Evolutionary conservation across 2,888 invertebrate genomes (phyloP), one percentile per base, ranked within the genome.

Genomic region (Capitulum mitella): DNA sequence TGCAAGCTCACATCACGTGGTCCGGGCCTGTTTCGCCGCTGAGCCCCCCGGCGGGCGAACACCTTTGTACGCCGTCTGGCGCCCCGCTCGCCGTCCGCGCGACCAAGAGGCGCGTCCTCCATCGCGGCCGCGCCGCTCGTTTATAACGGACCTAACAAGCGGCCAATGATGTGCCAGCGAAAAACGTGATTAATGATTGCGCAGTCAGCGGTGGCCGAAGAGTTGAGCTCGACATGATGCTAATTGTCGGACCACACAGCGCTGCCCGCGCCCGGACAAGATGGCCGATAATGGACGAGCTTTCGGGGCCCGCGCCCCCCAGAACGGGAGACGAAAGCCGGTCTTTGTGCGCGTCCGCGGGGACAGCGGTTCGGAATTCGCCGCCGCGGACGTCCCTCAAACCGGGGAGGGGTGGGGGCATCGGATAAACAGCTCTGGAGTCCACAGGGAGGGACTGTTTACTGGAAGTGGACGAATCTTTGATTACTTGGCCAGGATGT

Each of bases 211-310:
- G 58, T 22, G 40, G 70, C 70, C 70, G 26, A 70, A 40, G 37
- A 70, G 70, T 70, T 70, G 40, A 70, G 40, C 40, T 32, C 70
- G 70, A 70, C 70, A 70, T 22, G 40, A 26, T 70, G 70, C 40
- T 70, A 70, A 70, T 70, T 37, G 70, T 70, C 70, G 19, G 70
- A 40, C 70, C 70, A 70, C 70, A 70, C 70, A 70, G 37, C 10
- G 29, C n/a, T 43, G 43, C 58, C 29, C 10, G 40, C 37, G 40
- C 37, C 37, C 34, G 37, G 40, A 70, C 70, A 70, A 70, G 70
- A 70, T 70, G 70, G 70, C 70, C 70, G 70, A 70, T 70, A 37
- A 37, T 70, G 70, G 40, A 64, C 64, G 34, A 32, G 10, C 43
- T 43, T 43, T 43, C 43, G 43, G 43, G 43, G 12, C 43, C 43